Evolutionary conservation across 2,888 invertebrate species (phyloP), one percentile per base, ranked within the genome.

Genomic region (Amblyjoppa fuscipennis): DNA sequence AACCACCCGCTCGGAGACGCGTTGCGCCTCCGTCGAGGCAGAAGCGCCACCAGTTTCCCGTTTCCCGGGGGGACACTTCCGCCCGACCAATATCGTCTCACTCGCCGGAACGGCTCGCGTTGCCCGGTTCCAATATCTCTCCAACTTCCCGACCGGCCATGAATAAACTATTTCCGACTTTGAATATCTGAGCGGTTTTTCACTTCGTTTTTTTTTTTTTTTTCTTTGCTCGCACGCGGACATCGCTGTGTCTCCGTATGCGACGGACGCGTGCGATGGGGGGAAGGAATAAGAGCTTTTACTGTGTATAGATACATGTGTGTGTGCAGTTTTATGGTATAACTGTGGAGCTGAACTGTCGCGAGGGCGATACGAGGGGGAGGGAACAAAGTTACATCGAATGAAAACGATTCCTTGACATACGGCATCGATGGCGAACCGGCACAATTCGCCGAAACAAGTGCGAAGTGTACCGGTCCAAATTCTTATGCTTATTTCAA

Each of bases 91-190:
- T 92, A 92, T 93, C 93, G 90, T 91, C 87, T 87, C 79, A 56
- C 66, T 74, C 69, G 59, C 75, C 82, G 51, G 77, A 73, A 69
- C 80, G 75, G 16, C 70, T 87, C 89, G 83, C 82, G 56, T 53
- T 20, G 89, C 91, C 91, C 91, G 92, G 90, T 94, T 94, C 93
- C 94, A 94, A 94, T 94, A 94, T 94, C 93, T 93, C 93, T 93
- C 92, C 90, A 91, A 92, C 91, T 92, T 92, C 90, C 93, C 91
- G 90, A 92, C 93, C 92, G 93, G 91, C 93, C 93, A 94, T 94
- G 94, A 94, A 94, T 94, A 94, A 94, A 94, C 94, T 94, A 94
- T 94, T 92, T 88, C 89, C 92, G 92, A 94, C 93, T 94, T 94
- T 94, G 94, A 94, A 94, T 94, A 94, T 93, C 93, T 91, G 91